Base-by-base conservation (phyloP, 1,140 invertebrate species). In the Drosophila fuyamai region DNA sequence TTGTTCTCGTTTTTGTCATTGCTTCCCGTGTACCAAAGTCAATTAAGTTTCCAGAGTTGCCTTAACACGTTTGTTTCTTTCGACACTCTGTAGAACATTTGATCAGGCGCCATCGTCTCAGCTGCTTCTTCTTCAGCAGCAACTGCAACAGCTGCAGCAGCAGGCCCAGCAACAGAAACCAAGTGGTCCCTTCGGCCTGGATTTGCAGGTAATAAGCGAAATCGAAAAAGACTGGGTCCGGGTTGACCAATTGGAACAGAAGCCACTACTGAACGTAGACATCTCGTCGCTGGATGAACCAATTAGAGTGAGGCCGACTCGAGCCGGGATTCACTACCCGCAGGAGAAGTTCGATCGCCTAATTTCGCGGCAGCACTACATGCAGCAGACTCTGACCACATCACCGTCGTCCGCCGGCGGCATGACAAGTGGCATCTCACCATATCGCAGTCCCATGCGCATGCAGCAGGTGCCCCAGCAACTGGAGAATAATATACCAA, bases 181-280 rank as follows among this genome's bases (percentile, higher is more conserved):
- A 14, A 93, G 93, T 0, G 96, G 95, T 44, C 95, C 96, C 8
- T 97, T 96, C 86, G 94, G 95, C 12, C 88, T 97, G 16, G 96
- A 96, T 81, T 94, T 95, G 16, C 93, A 95, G 48, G 93, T 96
- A 27, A 94, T 96, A 72, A 93, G 95, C 16, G 93, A 93, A 71
- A 93, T 95, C 27, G 95, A 95, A 81, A 92, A 89, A 44, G 91
- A 89, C 57, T 91, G 92, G 92, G 80, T 83, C 13, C 85, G 80
- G 32, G 86, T 72, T 32, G 92, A 89, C 78, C 90, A 92, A 66
- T 89, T 91, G 47, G 79, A 77, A 18, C 90, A 92, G 32, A 84
- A 93, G 56, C 92, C 93, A 44, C 85, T 93, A 5, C 92, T 92
- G 0, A 92, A 91, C 57, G 90, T 93, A 4, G 94, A 94, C 80